Conservation (phyloP, 2,797 vertebrate species). For the Menidia menidia region DNA sequence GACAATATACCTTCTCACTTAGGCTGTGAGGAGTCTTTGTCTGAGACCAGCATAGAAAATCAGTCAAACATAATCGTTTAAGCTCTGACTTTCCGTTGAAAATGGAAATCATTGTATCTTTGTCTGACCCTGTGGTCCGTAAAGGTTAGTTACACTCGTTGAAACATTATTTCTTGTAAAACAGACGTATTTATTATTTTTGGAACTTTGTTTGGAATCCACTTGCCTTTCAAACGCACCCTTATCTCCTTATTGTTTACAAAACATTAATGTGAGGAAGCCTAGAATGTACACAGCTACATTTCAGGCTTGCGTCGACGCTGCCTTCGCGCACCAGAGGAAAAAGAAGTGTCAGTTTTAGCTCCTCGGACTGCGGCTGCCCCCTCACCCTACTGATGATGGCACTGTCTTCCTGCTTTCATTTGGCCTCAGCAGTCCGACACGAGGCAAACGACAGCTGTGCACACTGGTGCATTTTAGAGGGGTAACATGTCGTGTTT, state of each 20-base stretch:
- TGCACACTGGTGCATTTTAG: no score
- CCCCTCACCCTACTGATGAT: not conserved
- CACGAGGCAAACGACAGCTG: no score
- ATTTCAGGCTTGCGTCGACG: conserved; percentile 35
- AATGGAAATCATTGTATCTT: not conserved
- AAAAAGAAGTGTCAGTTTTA: conserved; percentile 25
- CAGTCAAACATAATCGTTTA: not conserved
- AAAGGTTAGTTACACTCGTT: conserved; percentile 43
- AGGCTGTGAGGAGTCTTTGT: not conserved
- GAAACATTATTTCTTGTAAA: conserved; percentile 51
- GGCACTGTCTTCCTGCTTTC: no score
- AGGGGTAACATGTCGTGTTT: no score
- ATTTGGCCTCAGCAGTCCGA: no score
- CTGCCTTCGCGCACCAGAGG: conserved; percentile 19
- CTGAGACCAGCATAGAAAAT: not conserved
- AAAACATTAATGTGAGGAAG: conserved; percentile 79
- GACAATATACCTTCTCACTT: no score
- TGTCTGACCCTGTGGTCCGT: conserved; percentile 11
- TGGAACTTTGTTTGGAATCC: conserved; percentile 65
- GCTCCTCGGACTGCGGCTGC: not conserved
- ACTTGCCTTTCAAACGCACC: conserved; percentile 72
- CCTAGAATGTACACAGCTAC: conserved; percentile 59
- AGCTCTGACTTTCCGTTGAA: not conserved
- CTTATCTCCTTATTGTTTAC: conserved; percentile 78
- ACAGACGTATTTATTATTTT: conserved; percentile 72